phyloP scores from a whole-genome alignment of 2,113 vertebrate species.

The Perccottus glenii region DNA sequence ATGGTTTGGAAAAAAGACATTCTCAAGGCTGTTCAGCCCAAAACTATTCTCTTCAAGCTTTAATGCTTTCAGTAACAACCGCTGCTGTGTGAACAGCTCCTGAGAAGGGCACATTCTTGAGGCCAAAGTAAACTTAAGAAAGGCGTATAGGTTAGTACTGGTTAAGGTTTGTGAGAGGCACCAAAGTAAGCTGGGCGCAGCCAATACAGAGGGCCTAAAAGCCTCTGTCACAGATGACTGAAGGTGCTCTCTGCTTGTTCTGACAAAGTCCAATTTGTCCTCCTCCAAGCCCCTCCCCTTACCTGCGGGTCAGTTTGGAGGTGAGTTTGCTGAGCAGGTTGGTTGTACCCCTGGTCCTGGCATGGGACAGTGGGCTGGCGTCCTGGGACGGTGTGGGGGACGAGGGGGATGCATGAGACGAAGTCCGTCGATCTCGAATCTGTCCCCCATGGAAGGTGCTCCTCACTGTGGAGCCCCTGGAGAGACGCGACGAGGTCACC shows the following conservation, averaged over 20 bases:
- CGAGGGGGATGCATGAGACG: conserved; percentile 83
- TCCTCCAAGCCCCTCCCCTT: conserved; percentile 61
- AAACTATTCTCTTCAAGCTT: conserved; percentile 14
- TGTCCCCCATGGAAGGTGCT: conserved; percentile 96
- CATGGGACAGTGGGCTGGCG: conserved; percentile 81
- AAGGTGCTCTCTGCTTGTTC: not conserved
- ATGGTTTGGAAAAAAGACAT: too few relatives aligned
- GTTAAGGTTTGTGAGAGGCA: conserved; percentile 56
- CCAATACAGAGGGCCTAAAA: not conserved
- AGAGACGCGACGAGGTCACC: conserved; percentile 77
- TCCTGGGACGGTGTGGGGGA: conserved; percentile 88
- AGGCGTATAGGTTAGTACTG: conserved; percentile 61
- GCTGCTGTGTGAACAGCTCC: not conserved
- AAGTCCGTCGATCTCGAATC: conserved; percentile 85
- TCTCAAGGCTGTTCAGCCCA: too few relatives aligned
- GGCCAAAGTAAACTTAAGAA: conserved; percentile 4
- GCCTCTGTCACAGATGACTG: not conserved
- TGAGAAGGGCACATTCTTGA: not conserved
- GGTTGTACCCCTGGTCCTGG: conserved; percentile 85
- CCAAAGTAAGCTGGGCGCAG: conserved; percentile 32
- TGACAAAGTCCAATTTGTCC: not conserved
- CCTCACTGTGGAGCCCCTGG: conserved; percentile 86
- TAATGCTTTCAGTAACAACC: not conserved
- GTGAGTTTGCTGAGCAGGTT: conserved; percentile 94
- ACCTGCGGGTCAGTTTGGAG: conserved; percentile 94